phyloP scores from a whole-genome alignment of 1,140 invertebrate genomes.

The Lepidurus couesii region DNA sequence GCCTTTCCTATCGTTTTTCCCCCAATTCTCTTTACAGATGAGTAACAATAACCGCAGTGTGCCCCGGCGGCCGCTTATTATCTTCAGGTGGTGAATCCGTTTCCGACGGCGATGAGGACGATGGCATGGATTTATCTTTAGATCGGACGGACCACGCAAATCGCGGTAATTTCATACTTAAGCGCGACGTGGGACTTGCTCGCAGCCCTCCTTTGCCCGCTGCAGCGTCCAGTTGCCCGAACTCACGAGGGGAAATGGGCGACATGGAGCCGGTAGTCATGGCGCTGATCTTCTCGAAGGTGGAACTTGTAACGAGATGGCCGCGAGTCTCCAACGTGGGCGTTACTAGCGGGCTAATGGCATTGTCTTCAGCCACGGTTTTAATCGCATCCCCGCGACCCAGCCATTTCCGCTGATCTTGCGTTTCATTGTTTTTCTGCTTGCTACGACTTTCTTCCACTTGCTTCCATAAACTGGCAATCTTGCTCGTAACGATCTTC shows the following conservation, averaged over 20 bases:
- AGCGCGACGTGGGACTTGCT: not conserved
- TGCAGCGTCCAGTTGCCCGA: not conserved
- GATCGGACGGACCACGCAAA: not conserved
- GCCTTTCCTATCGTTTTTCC: not conserved
- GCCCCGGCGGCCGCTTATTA: not conserved
- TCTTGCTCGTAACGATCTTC: constrained; percentile 75
- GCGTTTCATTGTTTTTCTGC: constrained; percentile 44
- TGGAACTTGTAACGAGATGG: constrained; percentile 25
- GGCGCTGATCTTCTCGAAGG: constrained; percentile 33
- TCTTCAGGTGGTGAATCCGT: not conserved
- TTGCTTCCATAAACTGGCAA: constrained; percentile 80
- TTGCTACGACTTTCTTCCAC: constrained; percentile 66
- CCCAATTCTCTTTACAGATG: not conserved
- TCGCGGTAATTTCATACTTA: not conserved
- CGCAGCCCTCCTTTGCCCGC: not conserved
- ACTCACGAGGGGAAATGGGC: not conserved
- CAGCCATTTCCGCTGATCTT: constrained; percentile 61
- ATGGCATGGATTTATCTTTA: not conserved
- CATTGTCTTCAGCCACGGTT: constrained; percentile 26
- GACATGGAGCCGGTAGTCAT: not conserved
- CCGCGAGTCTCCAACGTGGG: not conserved
- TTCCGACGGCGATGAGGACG: not conserved
- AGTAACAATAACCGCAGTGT: not conserved
- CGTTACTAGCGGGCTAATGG: constrained; percentile 14
- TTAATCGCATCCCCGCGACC: constrained; percentile 35